Conservation (phyloP, 2,888 invertebrate genomes). For the Allophyes oxyacanthae region DNA sequence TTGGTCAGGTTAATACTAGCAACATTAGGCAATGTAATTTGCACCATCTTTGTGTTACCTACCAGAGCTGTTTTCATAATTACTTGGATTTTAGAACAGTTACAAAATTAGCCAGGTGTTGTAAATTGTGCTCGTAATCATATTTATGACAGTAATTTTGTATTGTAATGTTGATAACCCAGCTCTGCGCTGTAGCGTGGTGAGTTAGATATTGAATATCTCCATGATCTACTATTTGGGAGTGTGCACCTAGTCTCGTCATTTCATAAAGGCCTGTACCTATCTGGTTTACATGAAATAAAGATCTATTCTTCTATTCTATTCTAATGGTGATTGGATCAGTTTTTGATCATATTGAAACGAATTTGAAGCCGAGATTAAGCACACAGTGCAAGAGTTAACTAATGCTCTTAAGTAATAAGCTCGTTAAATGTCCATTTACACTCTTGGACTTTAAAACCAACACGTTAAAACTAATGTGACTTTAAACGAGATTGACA, state of each 20-base stretch:
- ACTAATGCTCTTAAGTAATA: conserved; percentile 12
- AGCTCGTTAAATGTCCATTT: conserved; percentile 1
- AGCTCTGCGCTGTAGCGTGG: background rate
- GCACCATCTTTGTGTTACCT: background rate
- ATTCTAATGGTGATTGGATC: no score
- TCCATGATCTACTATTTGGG: no score
- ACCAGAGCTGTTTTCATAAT: background rate
- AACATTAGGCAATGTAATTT: background rate
- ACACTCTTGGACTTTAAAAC: conserved; percentile 7
- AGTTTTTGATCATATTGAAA: no score
- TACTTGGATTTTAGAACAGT: background rate
- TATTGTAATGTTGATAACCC: background rate
- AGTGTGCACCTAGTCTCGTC: no score
- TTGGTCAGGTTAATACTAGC: background rate
- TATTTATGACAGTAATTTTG: background rate
- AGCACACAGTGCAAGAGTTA: no score
- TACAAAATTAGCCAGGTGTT: background rate
- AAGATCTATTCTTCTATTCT: no score
- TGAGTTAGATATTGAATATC: conserved; percentile 5
- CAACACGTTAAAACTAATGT: conserved; percentile 14
- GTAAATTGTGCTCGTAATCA: background rate
- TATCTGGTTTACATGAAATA: no score
- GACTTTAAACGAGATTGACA: conserved; percentile 1
- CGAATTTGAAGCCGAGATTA: no score
- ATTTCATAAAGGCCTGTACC: no score